These are phyloP conservation scores for Semicossyphus pulcher DNA, from an alignment of 2,113 vertebrate genomes.

Conservation along the genomic window DNA sequence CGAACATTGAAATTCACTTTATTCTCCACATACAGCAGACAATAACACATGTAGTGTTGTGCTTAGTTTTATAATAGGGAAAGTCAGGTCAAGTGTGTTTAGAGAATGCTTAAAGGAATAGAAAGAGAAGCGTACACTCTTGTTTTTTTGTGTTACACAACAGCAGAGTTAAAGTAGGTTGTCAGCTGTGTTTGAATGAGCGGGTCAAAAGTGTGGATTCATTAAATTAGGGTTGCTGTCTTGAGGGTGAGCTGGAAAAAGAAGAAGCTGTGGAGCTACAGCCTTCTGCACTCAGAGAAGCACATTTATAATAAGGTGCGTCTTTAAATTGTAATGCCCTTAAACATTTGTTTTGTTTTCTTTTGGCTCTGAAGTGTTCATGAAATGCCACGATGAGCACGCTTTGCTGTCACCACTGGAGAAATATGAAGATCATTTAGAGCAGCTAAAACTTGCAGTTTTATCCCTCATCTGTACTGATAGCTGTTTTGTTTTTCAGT, in stretches of 20 bases:
- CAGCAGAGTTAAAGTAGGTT: constrained; percentile 22
- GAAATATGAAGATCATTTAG: constrained; percentile 19
- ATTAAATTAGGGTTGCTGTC: constrained; percentile 36
- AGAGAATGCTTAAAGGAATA: constrained; percentile 13
- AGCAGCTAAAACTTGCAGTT: background rate
- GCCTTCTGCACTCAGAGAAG: constrained; percentile 7
- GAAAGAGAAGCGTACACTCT: constrained; percentile 6
- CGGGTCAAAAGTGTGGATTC: constrained; percentile 45
- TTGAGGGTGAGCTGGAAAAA: constrained; percentile 5
- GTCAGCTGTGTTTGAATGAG: constrained; percentile 31
- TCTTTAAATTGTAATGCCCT: constrained; percentile 32
- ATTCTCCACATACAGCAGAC: constrained; percentile 4
- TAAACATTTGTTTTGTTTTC: constrained; percentile 33
- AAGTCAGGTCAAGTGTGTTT: constrained; percentile 20
- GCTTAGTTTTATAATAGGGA: background rate
- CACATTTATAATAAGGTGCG: background rate
- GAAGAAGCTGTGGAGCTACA: constrained; percentile 4
- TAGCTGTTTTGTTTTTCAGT: background rate
- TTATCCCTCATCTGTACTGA: constrained; percentile 13
- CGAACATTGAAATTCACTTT: constrained; percentile 26
- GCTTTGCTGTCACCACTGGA: constrained; percentile 33
- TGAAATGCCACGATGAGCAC: constrained; percentile 26
- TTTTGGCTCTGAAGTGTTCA: constrained; percentile 27
- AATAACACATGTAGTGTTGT: constrained; percentile 4
- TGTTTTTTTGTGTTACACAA: constrained; percentile 10